These are phyloP conservation scores for Drosophila orena DNA, from an alignment of 1,140 invertebrate genomes.

Conservation along the genomic window DNA sequence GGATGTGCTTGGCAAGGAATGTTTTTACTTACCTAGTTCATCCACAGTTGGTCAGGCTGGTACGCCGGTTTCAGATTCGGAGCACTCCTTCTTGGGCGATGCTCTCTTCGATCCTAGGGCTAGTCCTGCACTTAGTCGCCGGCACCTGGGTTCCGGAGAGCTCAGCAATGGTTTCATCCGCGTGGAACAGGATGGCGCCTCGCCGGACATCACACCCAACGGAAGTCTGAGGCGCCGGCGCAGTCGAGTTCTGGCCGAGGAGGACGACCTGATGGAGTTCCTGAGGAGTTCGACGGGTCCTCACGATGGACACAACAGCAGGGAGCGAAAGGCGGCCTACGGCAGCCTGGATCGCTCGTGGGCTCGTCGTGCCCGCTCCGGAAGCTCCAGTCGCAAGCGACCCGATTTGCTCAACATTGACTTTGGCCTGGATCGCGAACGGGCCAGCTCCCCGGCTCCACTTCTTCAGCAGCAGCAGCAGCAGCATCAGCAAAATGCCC, in stretches of 20 bases:
- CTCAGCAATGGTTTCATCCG: slow-evolving; percentile 84
- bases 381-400: slow-evolving; percentile 88
- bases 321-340: slow-evolving; percentile 92
- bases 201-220: slow-evolving; percentile 95
- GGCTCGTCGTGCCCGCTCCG: slow-evolving; percentile 90
- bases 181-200: slow-evolving; percentile 88
- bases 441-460: slow-evolving; percentile 90
- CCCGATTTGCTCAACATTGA: slow-evolving; percentile 90
- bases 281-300: slow-evolving; percentile 89
- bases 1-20: background rate
- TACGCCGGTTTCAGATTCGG: slow-evolving; percentile 90
- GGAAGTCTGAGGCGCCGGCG: slow-evolving; percentile 92
- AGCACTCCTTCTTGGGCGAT: slow-evolving; percentile 89
- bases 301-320: slow-evolving; percentile 86
- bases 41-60: slow-evolving; percentile 88
- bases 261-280: slow-evolving; percentile 95
- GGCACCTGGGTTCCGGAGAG: slow-evolving; percentile 88
- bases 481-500: slow-evolving; percentile 11
- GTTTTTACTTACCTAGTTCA: slow-evolving; percentile 18
- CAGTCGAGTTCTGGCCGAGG: slow-evolving; percentile 92
- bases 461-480: slow-evolving; percentile 71
- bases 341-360: slow-evolving; percentile 95
- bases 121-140: slow-evolving; percentile 88
- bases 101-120: slow-evolving; percentile 90
- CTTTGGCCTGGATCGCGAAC: slow-evolving; percentile 89